Percentiles rank a stretch among this genome's conserved stretches.
phyloP scores from a whole-genome alignment of 2,888 invertebrate species.

The Biston stratarius region DNA sequence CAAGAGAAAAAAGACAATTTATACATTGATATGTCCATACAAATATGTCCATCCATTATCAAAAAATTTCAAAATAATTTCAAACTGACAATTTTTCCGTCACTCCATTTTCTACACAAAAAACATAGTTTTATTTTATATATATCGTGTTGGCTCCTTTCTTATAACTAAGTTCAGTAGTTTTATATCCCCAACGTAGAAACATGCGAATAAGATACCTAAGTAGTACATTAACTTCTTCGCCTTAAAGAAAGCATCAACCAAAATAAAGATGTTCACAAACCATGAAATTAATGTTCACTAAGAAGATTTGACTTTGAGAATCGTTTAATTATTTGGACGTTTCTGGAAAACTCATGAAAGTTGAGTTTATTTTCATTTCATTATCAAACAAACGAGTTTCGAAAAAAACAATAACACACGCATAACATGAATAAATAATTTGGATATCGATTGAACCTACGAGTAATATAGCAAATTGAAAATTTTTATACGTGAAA shows the following conservation, averaged over 20 bases:
- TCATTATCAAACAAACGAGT: background rate
- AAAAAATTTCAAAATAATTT: too few relatives aligned
- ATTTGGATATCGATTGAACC: conserved; percentile 15
- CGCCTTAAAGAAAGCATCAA: background rate
- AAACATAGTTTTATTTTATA: too few relatives aligned
- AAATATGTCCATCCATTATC: too few relatives aligned
- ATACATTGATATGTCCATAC: too few relatives aligned
- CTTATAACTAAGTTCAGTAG: too few relatives aligned
- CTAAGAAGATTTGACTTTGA: conserved; percentile 72
- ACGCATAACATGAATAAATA: background rate
- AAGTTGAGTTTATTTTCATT: background rate
- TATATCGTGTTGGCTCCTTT: too few relatives aligned
- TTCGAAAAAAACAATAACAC: conserved; percentile 3
- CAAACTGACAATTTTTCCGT: too few relatives aligned
- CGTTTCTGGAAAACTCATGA: conserved; percentile 44
- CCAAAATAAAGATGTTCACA: background rate
- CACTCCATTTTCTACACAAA: too few relatives aligned
- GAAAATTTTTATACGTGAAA: background rate
- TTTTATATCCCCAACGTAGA: too few relatives aligned
- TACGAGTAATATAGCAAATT: background rate
- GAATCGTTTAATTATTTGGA: conserved; percentile 62
- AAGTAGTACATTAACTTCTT: too few relatives aligned
- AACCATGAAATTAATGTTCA: conserved; percentile 45
- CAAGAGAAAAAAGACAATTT: too few relatives aligned
- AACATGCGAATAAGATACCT: too few relatives aligned